Percentiles rank a stretch among this genome's conserved stretches.
Evolutionary conservation across 2,113 vertebrate genomes (phyloP).

Genomic region (Ophthalmotilapia sp.): DNA sequence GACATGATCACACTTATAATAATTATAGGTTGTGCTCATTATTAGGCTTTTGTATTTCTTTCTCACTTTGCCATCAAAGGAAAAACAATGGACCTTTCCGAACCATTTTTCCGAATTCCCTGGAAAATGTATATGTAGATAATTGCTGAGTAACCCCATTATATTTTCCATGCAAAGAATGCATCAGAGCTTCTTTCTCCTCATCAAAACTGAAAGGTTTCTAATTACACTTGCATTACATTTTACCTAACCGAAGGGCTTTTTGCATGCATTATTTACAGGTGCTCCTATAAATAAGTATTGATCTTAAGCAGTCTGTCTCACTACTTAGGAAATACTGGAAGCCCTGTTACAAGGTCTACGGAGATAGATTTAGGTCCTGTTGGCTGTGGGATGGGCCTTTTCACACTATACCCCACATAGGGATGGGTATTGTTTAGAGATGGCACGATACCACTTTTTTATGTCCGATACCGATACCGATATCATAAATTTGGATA

Average conservation of each 20-base stretch:
- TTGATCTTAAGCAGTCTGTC: neutral
- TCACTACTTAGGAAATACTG: neutral
- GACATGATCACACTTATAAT: neutral
- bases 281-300: neutral
- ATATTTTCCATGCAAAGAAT: neutral
- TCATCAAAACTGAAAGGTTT: neutral
- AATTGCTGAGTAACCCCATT: neutral
- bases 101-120: neutral
- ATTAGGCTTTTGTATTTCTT: neutral
- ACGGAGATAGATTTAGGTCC: neutral
- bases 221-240: neutral
- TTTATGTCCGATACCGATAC: too few relatives aligned
- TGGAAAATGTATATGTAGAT: neutral
- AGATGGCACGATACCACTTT: too few relatives aligned
- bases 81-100: neutral
- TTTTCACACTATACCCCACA: neutral
- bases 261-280: conserved; percentile 60
- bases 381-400: neutral
- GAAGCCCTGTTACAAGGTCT: neutral
- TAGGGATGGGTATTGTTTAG: neutral
- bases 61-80: neutral
- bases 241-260: neutral
- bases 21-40: neutral
- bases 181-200: neutral
- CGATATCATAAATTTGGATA: too few relatives aligned